phyloP scores from a whole-genome alignment of 2,888 invertebrate species.

The Mythimna ferrago region DNA sequence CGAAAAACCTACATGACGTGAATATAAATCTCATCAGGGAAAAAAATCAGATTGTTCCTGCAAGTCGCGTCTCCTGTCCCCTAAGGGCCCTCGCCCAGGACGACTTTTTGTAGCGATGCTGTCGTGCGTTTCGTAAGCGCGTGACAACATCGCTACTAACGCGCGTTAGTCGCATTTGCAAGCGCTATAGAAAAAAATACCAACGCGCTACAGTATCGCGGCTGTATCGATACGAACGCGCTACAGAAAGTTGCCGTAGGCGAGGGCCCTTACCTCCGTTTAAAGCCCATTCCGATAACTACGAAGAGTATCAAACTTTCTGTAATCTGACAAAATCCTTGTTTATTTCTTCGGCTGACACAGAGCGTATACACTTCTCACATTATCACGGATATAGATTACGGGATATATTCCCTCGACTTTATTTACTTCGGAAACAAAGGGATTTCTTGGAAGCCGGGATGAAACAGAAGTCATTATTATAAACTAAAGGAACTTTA shows the following conservation, averaged over 20 bases:
- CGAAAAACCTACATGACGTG: too few species aligned
- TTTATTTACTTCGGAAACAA: conserved; percentile 29
- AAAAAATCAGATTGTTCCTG: not conserved
- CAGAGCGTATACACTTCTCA: conserved; percentile 8
- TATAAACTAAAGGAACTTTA: conserved; percentile 35
- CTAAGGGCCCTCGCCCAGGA: too few species aligned
- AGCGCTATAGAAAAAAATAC: too few species aligned
- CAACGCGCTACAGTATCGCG: too few species aligned
- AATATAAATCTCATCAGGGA: not conserved
- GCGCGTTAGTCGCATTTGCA: too few species aligned
- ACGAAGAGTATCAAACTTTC: not conserved
- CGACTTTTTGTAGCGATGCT: too few species aligned
- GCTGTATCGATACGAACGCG: too few species aligned
- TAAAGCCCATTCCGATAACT: not conserved
- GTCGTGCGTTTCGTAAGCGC: too few species aligned
- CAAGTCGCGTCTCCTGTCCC: not conserved
- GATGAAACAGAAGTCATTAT: conserved; percentile 37
- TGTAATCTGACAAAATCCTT: not conserved
- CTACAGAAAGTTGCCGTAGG: too few species aligned
- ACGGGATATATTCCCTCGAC: not conserved
- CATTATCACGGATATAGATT: conserved; percentile 12
- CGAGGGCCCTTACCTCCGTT: not conserved
- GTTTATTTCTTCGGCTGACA: conserved; percentile 9
- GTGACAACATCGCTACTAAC: too few species aligned
- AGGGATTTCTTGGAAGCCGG: conserved; percentile 41